A percentile compares a stretch with the other conserved stretches of the same genome.
Conservation (phyloP, 2,888 invertebrate genomes). For the Drosophila birchii region DNA sequence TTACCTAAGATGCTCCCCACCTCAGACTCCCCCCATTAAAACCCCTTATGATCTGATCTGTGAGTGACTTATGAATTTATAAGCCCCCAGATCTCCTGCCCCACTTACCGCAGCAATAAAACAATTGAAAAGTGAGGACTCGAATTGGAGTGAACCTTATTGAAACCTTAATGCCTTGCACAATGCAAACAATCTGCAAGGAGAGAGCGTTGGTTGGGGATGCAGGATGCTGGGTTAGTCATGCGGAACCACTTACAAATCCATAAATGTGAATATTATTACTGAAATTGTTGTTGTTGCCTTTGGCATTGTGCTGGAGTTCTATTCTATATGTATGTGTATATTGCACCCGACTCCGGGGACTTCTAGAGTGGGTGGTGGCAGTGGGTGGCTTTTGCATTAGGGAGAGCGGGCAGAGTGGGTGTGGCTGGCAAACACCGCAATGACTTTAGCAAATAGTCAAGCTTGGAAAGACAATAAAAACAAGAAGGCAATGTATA, state of each 20-base stretch:
- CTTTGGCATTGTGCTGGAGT: constrained; percentile 64
- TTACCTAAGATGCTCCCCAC: background rate
- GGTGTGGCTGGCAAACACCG: constrained; percentile 61
- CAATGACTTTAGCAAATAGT: constrained; percentile 79
- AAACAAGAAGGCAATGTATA: constrained; percentile 26
- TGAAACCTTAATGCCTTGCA: constrained; percentile 69
- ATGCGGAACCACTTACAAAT: constrained; percentile 82
- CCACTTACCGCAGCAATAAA: constrained; percentile 24
- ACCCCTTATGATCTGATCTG: constrained; percentile 10
- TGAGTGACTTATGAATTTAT: constrained; percentile 33
- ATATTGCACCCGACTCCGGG: constrained; percentile 50
- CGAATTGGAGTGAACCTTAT: constrained; percentile 76
- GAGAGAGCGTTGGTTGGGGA: constrained; percentile 3
- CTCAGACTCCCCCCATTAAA: background rate
- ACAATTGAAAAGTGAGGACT: constrained; percentile 57
- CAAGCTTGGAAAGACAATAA: constrained; percentile 68
- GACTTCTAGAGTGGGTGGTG: constrained; percentile 45
- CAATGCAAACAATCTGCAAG: constrained; percentile 45
- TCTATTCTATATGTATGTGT: constrained; percentile 17
- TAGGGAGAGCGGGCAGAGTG: background rate
- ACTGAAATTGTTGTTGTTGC: constrained; percentile 66
- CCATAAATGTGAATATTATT: constrained; percentile 82
- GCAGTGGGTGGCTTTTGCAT: background rate
- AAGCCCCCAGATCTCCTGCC: constrained; percentile 3
- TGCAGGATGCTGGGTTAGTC: constrained; percentile 68